phyloP scores from a whole-genome alignment of 1,140 invertebrate genomes.

The Drosophila athabasca region DNA sequence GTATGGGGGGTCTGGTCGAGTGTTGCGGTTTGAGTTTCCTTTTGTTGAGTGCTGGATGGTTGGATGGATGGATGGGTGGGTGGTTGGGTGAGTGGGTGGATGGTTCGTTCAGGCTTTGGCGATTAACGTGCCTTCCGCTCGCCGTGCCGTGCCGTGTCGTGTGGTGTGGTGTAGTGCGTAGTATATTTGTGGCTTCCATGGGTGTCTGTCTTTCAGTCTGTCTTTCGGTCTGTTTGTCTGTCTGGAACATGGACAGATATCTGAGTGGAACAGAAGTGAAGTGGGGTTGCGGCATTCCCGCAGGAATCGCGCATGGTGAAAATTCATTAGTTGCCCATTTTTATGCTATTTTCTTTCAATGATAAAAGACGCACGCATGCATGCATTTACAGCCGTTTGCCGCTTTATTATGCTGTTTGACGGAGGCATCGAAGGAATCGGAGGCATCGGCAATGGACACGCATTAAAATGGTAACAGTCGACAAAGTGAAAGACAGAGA shows the following conservation, averaged over 20 bases:
- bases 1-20: slow-evolving; percentile 27
- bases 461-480: slow-evolving; percentile 75
- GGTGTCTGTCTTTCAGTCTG: slow-evolving; percentile 45
- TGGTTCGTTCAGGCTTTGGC: slow-evolving; percentile 38
- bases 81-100: slow-evolving; percentile 22
- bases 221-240: background rate
- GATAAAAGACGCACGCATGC: slow-evolving; percentile 59
- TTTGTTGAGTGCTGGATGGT: slow-evolving; percentile 52
- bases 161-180: background rate
- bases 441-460: slow-evolving; percentile 17
- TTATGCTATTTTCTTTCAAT: slow-evolving; percentile 54
- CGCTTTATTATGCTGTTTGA: slow-evolving; percentile 75
- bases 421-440: background rate
- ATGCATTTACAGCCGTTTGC: slow-evolving; percentile 44
- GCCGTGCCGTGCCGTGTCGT: slow-evolving; percentile 24
- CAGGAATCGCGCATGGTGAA: slow-evolving; percentile 61
- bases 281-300: slow-evolving; percentile 58
- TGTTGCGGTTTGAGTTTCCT: slow-evolving; percentile 75
- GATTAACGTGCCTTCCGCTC: slow-evolving; percentile 28
- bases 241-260: slow-evolving; percentile 4
- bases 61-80: slow-evolving; percentile 5
- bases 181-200: slow-evolving; percentile 72
- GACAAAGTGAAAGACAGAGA: slow-evolving; percentile 14
- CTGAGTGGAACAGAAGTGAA: slow-evolving; percentile 46
- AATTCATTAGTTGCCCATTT: slow-evolving; percentile 79